phyloP scores from a whole-genome alignment of 2,113 vertebrate genomes.

The Balaenoptera acutorostrata region DNA sequence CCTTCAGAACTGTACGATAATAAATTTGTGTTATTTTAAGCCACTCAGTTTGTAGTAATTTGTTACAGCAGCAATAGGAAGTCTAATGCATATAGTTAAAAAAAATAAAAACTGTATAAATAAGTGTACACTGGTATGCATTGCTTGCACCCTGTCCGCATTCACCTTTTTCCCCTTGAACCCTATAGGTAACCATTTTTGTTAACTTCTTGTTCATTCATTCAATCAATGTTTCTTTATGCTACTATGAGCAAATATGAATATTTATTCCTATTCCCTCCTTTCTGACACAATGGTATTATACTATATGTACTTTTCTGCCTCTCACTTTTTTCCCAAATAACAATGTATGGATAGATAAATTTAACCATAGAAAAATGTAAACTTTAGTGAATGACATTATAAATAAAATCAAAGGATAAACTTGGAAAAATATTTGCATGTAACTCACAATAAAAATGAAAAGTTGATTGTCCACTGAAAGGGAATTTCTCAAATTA shows the following conservation, averaged over 20 bases:
- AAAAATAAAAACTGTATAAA: neutral
- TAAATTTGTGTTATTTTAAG: neutral
- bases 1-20: neutral
- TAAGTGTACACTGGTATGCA: neutral
- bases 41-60: neutral
- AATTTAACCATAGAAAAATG: neutral
- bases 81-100: neutral
- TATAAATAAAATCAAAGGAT: neutral
- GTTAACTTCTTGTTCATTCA: neutral
- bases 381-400: too few relatives aligned
- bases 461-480: neutral
- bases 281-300: neutral
- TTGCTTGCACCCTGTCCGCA: neutral
- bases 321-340: neutral
- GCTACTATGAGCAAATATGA: neutral
- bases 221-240: neutral
- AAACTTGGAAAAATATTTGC: neutral
- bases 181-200: neutral
- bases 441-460: neutral
- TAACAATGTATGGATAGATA: neutral
- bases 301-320: neutral
- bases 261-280: neutral
- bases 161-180: neutral
- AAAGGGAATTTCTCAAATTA: neutral
- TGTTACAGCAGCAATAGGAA: neutral